Conservation (phyloP, 2,888 invertebrate genomes). For the Cephonodes hylas region DNA sequence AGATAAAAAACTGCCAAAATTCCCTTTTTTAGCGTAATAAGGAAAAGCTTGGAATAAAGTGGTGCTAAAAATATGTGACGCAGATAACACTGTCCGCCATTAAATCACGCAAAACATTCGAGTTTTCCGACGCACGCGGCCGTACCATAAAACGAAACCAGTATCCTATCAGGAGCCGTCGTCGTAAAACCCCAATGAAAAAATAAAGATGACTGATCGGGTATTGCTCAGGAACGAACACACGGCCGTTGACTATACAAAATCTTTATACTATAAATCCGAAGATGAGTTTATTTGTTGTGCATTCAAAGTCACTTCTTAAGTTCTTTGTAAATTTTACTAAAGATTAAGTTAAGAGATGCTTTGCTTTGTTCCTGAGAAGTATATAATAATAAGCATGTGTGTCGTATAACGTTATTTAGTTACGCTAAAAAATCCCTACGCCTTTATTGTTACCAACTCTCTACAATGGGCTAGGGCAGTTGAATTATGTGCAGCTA, state of each 20-base stretch:
- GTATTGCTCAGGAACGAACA: background rate
- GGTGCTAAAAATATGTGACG: background rate
- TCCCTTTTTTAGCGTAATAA: background rate
- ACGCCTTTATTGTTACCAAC: too few species aligned
- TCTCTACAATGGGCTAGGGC: too few species aligned
- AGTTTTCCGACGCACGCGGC: background rate
- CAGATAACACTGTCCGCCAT: background rate
- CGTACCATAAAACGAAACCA: background rate
- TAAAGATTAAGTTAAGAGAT: too few species aligned
- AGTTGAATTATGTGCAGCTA: too few species aligned
- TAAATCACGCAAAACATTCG: background rate
- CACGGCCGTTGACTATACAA: background rate
- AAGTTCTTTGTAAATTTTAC: too few species aligned
- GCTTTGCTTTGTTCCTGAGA: too few species aligned
- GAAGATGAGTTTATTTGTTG: too few species aligned
- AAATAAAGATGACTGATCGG: background rate
- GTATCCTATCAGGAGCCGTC: background rate
- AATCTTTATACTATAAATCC: background rate
- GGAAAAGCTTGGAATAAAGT: background rate
- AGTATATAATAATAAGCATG: too few species aligned
- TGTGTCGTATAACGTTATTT: too few species aligned
- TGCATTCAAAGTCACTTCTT: too few species aligned
- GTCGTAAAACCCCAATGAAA: slow-evolving; percentile 2
- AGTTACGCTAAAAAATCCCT: too few species aligned
- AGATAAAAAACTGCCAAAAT: background rate